Percentiles rank a stretch among this genome's conserved stretches.
Evolutionary conservation across 1,140 invertebrate species (phyloP).

Genomic region (Portunus trituberculatus): DNA sequence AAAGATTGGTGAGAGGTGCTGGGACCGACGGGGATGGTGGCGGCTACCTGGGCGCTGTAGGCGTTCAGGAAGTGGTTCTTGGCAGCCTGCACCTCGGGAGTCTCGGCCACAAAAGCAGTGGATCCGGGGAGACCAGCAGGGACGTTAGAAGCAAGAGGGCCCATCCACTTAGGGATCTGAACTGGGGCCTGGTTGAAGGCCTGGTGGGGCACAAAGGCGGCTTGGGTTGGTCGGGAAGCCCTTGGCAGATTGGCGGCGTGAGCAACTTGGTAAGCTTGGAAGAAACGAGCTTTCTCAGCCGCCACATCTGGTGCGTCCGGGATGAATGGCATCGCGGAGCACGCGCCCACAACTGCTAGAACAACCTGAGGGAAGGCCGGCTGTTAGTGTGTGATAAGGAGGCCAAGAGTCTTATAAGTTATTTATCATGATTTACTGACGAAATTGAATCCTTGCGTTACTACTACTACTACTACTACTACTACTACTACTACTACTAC

Average conservation of each 20-base stretch:
- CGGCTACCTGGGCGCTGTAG: slow-evolving; percentile 55
- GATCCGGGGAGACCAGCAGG: slow-evolving; percentile 74
- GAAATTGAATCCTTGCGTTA: too few relatives aligned
- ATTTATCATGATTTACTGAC: too few relatives aligned
- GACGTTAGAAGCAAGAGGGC: slow-evolving; percentile 74
- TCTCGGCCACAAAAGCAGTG: slow-evolving; percentile 66
- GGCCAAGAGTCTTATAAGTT: too few relatives aligned
- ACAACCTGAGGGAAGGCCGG: slow-evolving; percentile 44
- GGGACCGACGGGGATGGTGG: slow-evolving; percentile 30
- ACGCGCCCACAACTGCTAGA: slow-evolving; percentile 69
- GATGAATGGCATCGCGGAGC: slow-evolving; percentile 62
- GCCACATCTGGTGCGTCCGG: slow-evolving; percentile 58
- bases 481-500: too few relatives aligned
- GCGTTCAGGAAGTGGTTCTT: slow-evolving; percentile 65
- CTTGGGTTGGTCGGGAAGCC: not conserved
- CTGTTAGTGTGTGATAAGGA: not conserved
- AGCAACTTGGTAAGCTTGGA: slow-evolving; percentile 64
- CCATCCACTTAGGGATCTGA: slow-evolving; percentile 72
- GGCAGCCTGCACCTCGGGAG: slow-evolving; percentile 70
- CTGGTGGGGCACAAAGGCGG: slow-evolving; percentile 42
- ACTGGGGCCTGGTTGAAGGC: slow-evolving; percentile 25
- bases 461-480: too few relatives aligned
- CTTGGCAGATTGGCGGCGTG: slow-evolving; percentile 40
- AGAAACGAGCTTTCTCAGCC: slow-evolving; percentile 67
- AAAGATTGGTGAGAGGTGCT: not conserved